Percentiles rank a stretch among this genome's conserved stretches.
These are phyloP conservation scores for Ophion ellenae DNA, from an alignment of 2,888 invertebrate genomes.

Conservation along the genomic window DNA sequence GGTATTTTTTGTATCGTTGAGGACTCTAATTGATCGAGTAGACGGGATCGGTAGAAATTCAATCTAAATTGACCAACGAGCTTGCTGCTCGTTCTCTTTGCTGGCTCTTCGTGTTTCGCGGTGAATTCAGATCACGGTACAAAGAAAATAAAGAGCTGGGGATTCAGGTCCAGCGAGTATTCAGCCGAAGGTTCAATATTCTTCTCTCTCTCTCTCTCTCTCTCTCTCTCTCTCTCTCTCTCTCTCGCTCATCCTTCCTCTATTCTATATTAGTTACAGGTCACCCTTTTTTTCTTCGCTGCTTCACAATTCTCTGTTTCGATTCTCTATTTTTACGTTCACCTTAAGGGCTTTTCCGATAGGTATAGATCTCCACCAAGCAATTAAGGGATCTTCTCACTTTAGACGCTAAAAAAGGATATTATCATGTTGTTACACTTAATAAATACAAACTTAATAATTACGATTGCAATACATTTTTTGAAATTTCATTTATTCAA, in stretches of 20 bases:
- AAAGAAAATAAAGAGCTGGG: slow-evolving; percentile 12
- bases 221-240: not conserved
- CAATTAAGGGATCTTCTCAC: no score
- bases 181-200: slow-evolving; percentile 70
- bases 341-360: not conserved
- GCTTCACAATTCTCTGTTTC: not conserved
- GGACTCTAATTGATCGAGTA: slow-evolving; percentile 77
- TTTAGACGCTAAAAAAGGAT: no score
- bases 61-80: slow-evolving; percentile 31
- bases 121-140: slow-evolving; percentile 25
- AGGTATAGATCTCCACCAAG: no score
- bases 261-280: not conserved
- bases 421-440: no score
- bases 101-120: not conserved
- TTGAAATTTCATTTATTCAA: no score
- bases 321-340: not conserved
- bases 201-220: slow-evolving; percentile 45
- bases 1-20: slow-evolving; percentile 76
- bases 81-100: not conserved
- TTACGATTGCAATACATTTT: no score
- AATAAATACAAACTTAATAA: no score
- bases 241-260: not conserved
- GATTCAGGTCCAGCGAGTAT: slow-evolving; percentile 68
- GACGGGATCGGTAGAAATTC: slow-evolving; percentile 56
- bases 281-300: not conserved